Percentiles rank a stretch among this genome's conserved stretches.
Evolutionary conservation across 2,797 vertebrate genomes (phyloP).

Genomic region (Liparis tanakae): DNA sequence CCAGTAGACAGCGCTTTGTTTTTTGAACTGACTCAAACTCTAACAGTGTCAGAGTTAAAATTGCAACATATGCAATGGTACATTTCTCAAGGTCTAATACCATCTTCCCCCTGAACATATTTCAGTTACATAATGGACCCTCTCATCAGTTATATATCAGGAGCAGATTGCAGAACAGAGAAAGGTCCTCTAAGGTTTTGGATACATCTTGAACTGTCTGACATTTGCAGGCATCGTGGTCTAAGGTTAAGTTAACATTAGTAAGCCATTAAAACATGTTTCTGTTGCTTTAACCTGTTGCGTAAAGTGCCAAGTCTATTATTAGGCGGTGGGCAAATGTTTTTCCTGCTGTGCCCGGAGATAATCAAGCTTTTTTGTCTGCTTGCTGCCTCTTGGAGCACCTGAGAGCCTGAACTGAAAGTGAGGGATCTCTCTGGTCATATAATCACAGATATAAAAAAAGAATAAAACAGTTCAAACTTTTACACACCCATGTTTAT

Average conservation of each 20-base stretch:
- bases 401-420: background rate
- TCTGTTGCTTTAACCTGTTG: slow-evolving; percentile 56
- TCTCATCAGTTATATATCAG: slow-evolving; percentile 14
- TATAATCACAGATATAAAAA: background rate
- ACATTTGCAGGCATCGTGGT: slow-evolving; percentile 32
- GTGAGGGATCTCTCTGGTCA: background rate
- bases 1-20: background rate
- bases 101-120: slow-evolving; percentile 3
- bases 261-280: slow-evolving; percentile 54
- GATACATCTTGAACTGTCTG: slow-evolving; percentile 11
- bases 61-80: background rate
- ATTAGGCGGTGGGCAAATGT: slow-evolving; percentile 38
- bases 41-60: slow-evolving; percentile 18
- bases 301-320: slow-evolving; percentile 42
- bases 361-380: slow-evolving; percentile 23
- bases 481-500: slow-evolving; percentile 23
- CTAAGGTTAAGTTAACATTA: slow-evolving; percentile 42
- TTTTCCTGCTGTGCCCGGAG: slow-evolving; percentile 31
- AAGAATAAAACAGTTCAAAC: background rate
- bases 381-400: slow-evolving; percentile 16
- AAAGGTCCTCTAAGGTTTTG: background rate
- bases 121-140: slow-evolving; percentile 19
- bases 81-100: slow-evolving; percentile 16
- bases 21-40: too few species aligned
- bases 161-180: background rate